Evolutionary conservation across 2,797 vertebrate genomes (phyloP), one percentile per base, ranked within the genome.

Genomic region (Sebastes taczanowskii): DNA sequence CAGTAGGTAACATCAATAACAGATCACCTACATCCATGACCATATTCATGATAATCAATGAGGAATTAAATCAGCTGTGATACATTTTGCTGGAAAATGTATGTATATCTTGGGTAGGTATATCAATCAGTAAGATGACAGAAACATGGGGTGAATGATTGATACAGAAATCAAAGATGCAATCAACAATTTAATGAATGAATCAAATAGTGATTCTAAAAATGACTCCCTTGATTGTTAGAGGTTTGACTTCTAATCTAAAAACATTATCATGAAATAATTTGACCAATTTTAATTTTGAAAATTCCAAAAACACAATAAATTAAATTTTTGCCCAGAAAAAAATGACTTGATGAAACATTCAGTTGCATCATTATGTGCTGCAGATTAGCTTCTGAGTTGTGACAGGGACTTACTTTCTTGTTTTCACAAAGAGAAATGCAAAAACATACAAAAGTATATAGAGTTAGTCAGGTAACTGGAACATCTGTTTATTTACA

Each of bases 321-420:
- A 23, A 13, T 38, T 16, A 25, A 1, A 25, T 38, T 18, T 25
- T 10, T 18, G 38, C 4, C 0, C 1, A 9, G 16, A 16, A 3
- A 22, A 53, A 46, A 20, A 29, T 34, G 0, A 35, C 8, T 30
- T 38, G 18, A 20, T 42, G 2, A 25, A 52, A 52, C 20, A 52
- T 52, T 52, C 20, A 20, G 35, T 6, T 65, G 23, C 74, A 65
- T 69, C 1, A 32, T 71, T 55, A 4, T 59, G 38, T 22, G 11
- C 13, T 27, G 20, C 8, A 22, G 22, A 71, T 65, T 7, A 32
- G 10, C 11, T 46, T 71, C 20, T 14, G 11, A 55, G 20, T 42
- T 4, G 5, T n/a, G 16, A 9, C 5, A 16, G 22, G 11, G 16
- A 93, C 92, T 91, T 90, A 93, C 93, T 68, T 84, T 91, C 92